Percentiles rank a stretch among this genome's conserved stretches.
These are phyloP conservation scores for Drosophila silvestris DNA, from an alignment of 2,888 invertebrate genomes.

Conservation along the genomic window DNA sequence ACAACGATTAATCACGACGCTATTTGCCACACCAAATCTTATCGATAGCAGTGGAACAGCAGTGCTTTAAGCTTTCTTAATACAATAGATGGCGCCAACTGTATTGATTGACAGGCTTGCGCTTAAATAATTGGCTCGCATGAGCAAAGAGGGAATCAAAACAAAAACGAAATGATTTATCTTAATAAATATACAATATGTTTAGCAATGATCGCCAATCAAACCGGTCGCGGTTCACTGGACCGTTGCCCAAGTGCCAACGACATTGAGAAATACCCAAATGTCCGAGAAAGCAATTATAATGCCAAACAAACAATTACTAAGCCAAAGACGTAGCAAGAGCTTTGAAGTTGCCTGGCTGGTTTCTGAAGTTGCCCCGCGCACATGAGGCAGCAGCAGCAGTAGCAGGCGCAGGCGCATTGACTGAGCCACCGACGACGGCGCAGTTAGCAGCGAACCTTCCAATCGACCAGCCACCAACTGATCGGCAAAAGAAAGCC, in stretches of 20 bases:
- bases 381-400: conserved; percentile 3
- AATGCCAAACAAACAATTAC: conserved; percentile 13
- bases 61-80: neutral
- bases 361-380: conserved; percentile 31
- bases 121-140: conserved; percentile 18
- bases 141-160: conserved; percentile 9
- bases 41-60: neutral
- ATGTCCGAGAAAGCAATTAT: conserved; percentile 11
- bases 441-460: conserved; percentile 35
- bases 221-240: conserved; percentile 43
- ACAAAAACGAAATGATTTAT: conserved; percentile 15
- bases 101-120: neutral
- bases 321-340: conserved; percentile 7
- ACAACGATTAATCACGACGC: neutral
- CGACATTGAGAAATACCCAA: conserved; percentile 28
- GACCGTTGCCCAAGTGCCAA: conserved; percentile 22
- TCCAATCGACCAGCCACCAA: conserved; percentile 32
- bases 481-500: conserved; percentile 2
- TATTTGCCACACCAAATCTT: neutral
- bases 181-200: neutral
- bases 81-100: conserved; percentile 35
- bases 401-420: conserved; percentile 31
- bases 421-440: neutral
- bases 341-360: conserved; percentile 48
- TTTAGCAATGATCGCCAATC: conserved; percentile 2